Conservation (phyloP, 2,888 invertebrate genomes). For the Epinotia demarniana region DNA sequence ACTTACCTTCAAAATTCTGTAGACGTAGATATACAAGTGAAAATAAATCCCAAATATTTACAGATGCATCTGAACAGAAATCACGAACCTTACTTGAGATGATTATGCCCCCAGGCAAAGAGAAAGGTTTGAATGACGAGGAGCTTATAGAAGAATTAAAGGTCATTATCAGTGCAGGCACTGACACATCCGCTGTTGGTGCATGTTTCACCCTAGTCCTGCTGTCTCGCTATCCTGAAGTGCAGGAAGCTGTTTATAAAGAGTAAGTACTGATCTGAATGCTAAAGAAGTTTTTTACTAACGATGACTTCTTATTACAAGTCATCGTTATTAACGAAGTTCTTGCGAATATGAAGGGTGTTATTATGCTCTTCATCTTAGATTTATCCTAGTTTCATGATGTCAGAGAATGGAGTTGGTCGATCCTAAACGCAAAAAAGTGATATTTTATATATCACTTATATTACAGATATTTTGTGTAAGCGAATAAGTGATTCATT, state of each 20-base stretch:
- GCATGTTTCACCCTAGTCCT: not conserved
- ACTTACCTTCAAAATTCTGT: no score
- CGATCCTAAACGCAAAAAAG: no score
- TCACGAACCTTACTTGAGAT: not conserved
- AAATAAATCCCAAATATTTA: not conserved
- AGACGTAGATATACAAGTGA: not conserved
- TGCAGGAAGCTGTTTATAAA: constrained; percentile 20
- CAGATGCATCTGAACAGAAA: not conserved
- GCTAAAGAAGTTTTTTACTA: not conserved
- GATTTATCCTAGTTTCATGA: not conserved
- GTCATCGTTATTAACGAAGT: no score
- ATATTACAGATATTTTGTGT: no score
- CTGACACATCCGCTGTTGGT: constrained; percentile 16
- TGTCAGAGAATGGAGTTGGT: no score
- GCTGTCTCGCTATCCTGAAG: constrained; percentile 1
- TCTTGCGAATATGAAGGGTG: no score
- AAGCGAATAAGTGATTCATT: no score
- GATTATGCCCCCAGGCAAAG: constrained; percentile 10
- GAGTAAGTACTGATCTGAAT: constrained; percentile 12
- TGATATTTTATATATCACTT: no score
- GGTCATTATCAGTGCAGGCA: constrained; percentile 9
- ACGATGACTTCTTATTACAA: no score
- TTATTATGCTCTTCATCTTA: not conserved
- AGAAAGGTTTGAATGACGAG: not conserved
- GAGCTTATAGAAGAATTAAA: constrained; percentile 17